Conservation (phyloP, 2,797 vertebrate species). For the Xiphorhynchus erythropygius region DNA sequence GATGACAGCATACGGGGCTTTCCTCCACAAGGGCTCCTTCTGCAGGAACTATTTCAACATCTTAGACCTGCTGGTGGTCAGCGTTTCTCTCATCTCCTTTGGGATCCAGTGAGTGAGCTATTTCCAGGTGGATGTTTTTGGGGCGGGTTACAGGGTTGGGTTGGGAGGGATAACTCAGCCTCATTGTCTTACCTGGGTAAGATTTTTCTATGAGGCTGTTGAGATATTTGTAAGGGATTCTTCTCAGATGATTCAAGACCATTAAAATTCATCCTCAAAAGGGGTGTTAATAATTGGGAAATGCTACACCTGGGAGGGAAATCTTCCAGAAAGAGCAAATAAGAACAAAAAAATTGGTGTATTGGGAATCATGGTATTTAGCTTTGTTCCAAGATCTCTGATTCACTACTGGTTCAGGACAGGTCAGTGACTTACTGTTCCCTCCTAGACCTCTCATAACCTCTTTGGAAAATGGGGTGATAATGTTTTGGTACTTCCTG, state of each 20-base stretch:
- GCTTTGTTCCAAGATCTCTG: not conserved
- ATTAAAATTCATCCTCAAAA: not conserved
- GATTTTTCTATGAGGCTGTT: not conserved
- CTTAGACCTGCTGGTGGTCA: slow-evolving; percentile 97
- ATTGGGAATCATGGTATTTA: not conserved
- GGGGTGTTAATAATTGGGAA: not conserved
- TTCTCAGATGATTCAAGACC: not conserved
- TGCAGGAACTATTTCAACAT: slow-evolving; percentile 99
- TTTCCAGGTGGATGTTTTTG: not conserved
- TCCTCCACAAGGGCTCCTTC: slow-evolving; percentile 98
- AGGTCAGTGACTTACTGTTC: not conserved
- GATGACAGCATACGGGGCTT: slow-evolving; percentile 99
- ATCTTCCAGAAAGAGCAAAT: not conserved
- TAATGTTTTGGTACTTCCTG: not conserved
- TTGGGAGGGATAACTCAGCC: not conserved
- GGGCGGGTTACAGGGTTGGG: not conserved
- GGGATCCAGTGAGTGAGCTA: slow-evolving; percentile 93
- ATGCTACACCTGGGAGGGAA: not conserved
- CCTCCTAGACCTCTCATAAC: not conserved
- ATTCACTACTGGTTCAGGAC: not conserved
- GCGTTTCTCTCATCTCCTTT: slow-evolving; percentile 98
- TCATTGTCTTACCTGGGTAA: not conserved
- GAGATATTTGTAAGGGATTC: not conserved
- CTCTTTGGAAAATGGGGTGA: not conserved
- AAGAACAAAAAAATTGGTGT: not conserved